phyloP scores from a whole-genome alignment of 64 coral and sea anemone species.

The Stylophora pistillata region DNA sequence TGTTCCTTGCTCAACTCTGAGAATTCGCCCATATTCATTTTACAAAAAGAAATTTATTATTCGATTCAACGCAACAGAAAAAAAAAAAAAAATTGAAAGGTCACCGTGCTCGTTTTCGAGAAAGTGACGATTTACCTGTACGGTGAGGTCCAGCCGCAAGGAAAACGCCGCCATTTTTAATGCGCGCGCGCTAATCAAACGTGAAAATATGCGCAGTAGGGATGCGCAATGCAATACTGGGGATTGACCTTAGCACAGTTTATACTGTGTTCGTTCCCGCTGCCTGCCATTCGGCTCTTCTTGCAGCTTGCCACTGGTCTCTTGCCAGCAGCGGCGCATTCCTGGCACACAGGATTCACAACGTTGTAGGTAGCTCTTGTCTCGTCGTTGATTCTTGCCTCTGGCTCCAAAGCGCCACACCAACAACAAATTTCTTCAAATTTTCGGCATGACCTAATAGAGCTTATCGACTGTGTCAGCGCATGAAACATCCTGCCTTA shows the following conservation, averaged over 20 bases:
- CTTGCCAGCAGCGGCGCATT: constrained; percentile 28
- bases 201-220: constrained; percentile 35
- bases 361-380: constrained; percentile 26
- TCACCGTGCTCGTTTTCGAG: too few species aligned
- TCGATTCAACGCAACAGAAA: too few species aligned
- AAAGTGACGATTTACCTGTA: too few species aligned
- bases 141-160: too few species aligned
- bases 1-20: too few species aligned
- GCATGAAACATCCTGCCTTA: constrained; percentile 47
- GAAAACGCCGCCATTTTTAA: too few species aligned
- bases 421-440: constrained; percentile 49
- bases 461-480: constrained; percentile 54
- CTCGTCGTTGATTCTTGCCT: constrained; percentile 36
- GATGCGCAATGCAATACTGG: too few species aligned
- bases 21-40: too few species aligned
- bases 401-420: constrained; percentile 52
- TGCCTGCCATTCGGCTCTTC: constrained; percentile 38
- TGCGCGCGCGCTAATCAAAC: not conserved
- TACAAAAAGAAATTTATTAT: too few species aligned
- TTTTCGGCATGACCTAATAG: constrained; percentile 53
- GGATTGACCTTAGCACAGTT: constrained; percentile 40
- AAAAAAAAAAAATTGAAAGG: too few species aligned
- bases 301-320: too few species aligned
- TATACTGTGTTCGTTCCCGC: constrained; percentile 36
- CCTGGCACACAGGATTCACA: constrained; percentile 29